phyloP scores from a whole-genome alignment of 2,797 vertebrate species.

The Botia almorhae region DNA sequence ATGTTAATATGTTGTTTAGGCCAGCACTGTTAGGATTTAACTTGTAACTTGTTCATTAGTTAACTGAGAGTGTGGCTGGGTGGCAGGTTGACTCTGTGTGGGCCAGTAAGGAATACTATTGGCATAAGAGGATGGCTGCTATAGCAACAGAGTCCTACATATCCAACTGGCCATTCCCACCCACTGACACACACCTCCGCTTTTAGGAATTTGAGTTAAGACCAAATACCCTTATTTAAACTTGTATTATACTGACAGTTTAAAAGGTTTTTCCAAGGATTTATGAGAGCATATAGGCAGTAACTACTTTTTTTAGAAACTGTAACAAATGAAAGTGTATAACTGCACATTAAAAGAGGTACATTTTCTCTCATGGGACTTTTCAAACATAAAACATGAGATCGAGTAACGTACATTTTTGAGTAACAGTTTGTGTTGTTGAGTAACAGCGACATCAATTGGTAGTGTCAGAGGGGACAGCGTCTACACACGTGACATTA shows the following conservation, averaged over 20 bases:
- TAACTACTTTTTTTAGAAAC: background rate
- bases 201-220: slow-evolving; percentile 8
- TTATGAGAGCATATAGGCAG: background rate
- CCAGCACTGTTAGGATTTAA: background rate
- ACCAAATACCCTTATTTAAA: slow-evolving; percentile 10
- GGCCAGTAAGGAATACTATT: slow-evolving; percentile 52
- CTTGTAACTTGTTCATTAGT: slow-evolving; percentile 15
- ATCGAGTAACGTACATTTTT: background rate
- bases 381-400: background rate
- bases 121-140: slow-evolving; percentile 56
- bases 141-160: slow-evolving; percentile 58
- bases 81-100: slow-evolving; percentile 50
- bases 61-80: slow-evolving; percentile 36
- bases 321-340: too few relatives aligned
- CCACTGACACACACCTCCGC: slow-evolving; percentile 40
- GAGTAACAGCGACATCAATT: background rate
- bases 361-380: too few relatives aligned
- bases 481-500: too few relatives aligned
- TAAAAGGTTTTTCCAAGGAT: background rate
- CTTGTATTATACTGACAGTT: background rate
- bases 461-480: background rate
- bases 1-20: background rate
- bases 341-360: background rate
- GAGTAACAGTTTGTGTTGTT: background rate
- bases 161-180: slow-evolving; percentile 51